These are phyloP conservation scores for Halcyon badia DNA, from an alignment of 2,797 vertebrate genomes.

Conservation along the genomic window DNA sequence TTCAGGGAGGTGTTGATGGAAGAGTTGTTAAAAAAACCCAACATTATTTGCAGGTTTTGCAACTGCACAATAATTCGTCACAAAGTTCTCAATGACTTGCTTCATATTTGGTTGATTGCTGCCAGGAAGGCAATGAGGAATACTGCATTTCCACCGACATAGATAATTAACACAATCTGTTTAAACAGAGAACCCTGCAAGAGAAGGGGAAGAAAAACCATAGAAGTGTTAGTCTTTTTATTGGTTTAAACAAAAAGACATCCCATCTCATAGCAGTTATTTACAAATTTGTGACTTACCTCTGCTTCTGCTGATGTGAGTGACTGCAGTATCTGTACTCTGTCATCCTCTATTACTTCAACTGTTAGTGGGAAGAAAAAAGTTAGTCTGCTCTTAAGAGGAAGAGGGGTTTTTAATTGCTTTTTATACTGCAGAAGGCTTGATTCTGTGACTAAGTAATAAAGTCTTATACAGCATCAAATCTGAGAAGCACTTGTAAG, in stretches of 20 bases:
- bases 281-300: constrained; percentile 68
- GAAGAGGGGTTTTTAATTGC: fast-evolving
- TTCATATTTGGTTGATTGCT: constrained; percentile 81
- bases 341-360: constrained; percentile 81
- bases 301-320: constrained; percentile 75
- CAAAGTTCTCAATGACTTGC: background rate
- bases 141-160: constrained; percentile 84
- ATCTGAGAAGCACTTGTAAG: background rate
- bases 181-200: constrained; percentile 84
- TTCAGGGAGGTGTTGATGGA: background rate
- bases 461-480: background rate
- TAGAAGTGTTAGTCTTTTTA: background rate
- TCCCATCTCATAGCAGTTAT: background rate
- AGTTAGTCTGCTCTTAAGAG: background rate
- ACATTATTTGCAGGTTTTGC: background rate
- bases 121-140: constrained; percentile 83
- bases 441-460: background rate
- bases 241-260: background rate
- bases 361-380: constrained; percentile 67
- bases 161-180: constrained; percentile 82
- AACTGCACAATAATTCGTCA: background rate
- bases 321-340: constrained; percentile 82
- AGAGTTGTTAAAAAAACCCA: background rate
- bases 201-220: background rate
- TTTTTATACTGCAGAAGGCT: background rate